phyloP scores from a whole-genome alignment of 2,797 vertebrate species.

The Australoheros facetus region DNA sequence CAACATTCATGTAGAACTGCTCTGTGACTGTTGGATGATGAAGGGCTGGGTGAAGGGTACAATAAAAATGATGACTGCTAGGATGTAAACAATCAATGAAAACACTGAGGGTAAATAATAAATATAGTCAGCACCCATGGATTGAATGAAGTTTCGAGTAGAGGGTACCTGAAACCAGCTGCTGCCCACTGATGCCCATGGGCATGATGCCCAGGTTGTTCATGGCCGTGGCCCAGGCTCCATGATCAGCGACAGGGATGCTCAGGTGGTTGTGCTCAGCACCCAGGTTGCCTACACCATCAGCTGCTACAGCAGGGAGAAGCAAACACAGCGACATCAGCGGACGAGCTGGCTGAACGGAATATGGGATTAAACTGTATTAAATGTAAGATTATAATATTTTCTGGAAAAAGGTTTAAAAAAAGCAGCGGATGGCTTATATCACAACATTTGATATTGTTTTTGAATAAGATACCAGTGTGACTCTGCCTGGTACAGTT shows the following conservation, averaged over 20 bases:
- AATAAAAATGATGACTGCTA: background rate
- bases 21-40: background rate
- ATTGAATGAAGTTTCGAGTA: background rate
- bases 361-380: background rate
- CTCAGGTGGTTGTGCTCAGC: conserved; percentile 88
- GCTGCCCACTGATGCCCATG: conserved; percentile 89
- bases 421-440: background rate
- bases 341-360: background rate
- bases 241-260: conserved; percentile 87
- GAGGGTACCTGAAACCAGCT: conserved; percentile 88
- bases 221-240: conserved; percentile 94
- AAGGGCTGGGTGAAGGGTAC: background rate
- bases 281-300: conserved; percentile 87
- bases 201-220: conserved; percentile 94
- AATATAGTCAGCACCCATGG: background rate
- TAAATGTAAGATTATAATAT: background rate
- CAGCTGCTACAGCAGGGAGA: conserved; percentile 79
- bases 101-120: background rate
- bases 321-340: background rate
- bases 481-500: background rate
- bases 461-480: background rate
- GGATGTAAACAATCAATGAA: background rate
- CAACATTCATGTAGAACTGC: no score
- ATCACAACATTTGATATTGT: background rate
- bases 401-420: background rate